Percentiles rank a stretch among this genome's conserved stretches.
Conservation (phyloP, 2,797 vertebrate genomes). For the Toxotes lorentzi region DNA sequence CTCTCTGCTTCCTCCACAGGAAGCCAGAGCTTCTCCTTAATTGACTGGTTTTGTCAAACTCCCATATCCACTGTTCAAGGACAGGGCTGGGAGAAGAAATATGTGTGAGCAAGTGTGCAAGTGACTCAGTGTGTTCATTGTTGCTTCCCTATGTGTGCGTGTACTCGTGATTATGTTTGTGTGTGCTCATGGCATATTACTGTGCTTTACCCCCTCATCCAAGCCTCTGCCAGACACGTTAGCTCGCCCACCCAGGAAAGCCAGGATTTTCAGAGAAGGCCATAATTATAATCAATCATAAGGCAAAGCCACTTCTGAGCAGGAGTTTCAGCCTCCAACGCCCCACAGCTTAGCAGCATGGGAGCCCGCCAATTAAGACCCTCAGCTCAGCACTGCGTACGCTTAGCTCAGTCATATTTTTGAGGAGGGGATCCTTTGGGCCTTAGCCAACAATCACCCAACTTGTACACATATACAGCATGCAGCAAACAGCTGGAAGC, state of each 20-base stretch:
- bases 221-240: constrained; percentile 38
- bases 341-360: constrained; percentile 46
- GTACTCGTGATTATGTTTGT: constrained; percentile 32
- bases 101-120: constrained; percentile 13
- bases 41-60: constrained; percentile 72
- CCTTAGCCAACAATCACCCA: constrained; percentile 33
- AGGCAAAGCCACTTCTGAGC: constrained; percentile 62
- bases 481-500: constrained; percentile 36
- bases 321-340: constrained; percentile 46
- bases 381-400: constrained; percentile 31
- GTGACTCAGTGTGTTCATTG: constrained; percentile 27
- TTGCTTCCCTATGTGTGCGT: constrained; percentile 9
- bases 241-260: constrained; percentile 63
- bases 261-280: constrained; percentile 58
- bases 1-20: constrained; percentile 42
- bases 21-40: constrained; percentile 64
- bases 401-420: constrained; percentile 11
- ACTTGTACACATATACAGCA: constrained; percentile 21
- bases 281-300: constrained; percentile 72
- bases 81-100: constrained; percentile 26
- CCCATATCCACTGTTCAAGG: constrained; percentile 49
- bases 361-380: constrained; percentile 59
- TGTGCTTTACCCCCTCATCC: constrained; percentile 54
- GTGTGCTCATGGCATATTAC: constrained; percentile 33
- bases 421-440: constrained; percentile 24